Evolutionary conservation across 2,888 invertebrate species (phyloP).

Genomic region (Harmothoe impar): DNA sequence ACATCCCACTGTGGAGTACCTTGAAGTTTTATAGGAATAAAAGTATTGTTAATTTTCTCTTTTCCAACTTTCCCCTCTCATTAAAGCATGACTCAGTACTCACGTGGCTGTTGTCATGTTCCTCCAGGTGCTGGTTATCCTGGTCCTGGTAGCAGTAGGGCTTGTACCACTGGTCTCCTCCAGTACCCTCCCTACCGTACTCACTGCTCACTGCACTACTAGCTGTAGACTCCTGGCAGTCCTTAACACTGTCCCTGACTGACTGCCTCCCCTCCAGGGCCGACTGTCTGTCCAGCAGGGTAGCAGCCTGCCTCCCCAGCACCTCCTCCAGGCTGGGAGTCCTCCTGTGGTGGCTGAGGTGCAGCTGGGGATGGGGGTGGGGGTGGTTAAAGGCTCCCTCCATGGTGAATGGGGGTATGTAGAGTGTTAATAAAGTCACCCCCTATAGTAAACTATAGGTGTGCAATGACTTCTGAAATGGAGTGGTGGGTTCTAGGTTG

Average conservation of each 20-base stretch:
- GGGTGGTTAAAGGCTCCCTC: background rate
- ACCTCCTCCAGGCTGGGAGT: background rate
- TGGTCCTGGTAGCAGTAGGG: background rate
- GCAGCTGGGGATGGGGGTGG: background rate
- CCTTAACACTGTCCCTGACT: background rate
- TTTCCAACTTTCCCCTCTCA: no score
- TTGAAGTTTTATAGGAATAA: no score
- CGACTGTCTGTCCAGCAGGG: background rate
- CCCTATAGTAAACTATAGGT: no score
- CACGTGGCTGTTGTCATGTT: conserved; percentile 29
- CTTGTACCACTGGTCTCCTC: background rate
- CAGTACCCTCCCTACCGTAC: background rate
- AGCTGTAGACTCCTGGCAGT: background rate
- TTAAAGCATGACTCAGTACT: background rate
- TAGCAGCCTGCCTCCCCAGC: background rate
- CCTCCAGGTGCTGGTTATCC: background rate
- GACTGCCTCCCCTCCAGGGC: background rate
- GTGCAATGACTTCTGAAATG: background rate
- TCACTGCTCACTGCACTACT: background rate
- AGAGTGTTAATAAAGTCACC: background rate
- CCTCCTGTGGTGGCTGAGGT: no score
- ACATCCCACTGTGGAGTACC: no score
- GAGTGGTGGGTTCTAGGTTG: background rate
- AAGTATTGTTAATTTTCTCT: no score
- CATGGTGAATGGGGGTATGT: background rate